These are phyloP conservation scores for Clupea harengus DNA, from an alignment of 2,113 vertebrate species.

Conservation along the genomic window DNA sequence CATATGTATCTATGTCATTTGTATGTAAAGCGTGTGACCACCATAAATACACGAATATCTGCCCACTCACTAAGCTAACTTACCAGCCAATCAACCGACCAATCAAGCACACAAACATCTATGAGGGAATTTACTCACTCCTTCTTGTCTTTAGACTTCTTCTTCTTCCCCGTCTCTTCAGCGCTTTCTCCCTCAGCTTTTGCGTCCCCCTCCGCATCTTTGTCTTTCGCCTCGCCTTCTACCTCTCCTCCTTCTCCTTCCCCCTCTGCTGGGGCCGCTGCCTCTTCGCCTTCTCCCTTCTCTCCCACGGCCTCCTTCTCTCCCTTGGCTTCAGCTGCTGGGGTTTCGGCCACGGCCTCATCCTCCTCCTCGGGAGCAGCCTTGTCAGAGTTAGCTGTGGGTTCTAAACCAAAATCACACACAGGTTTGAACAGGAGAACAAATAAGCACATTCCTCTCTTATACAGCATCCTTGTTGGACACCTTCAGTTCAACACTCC, in stretches of 20 bases:
- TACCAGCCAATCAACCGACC: not conserved
- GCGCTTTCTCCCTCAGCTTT: constrained; percentile 56
- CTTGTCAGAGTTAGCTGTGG: constrained; percentile 82
- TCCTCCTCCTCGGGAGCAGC: constrained; percentile 83
- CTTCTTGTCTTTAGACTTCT: constrained; percentile 78
- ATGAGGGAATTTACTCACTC: constrained; percentile 74
- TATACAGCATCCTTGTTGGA: not conserved
- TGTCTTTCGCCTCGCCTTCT: constrained; percentile 24
- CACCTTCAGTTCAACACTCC: not conserved
- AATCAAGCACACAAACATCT: not conserved
- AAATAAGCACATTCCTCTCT: not conserved
- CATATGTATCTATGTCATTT: too few species aligned
- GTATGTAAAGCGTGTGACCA: too few species aligned
- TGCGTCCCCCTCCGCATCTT: constrained; percentile 56
- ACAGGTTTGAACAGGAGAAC: not conserved
- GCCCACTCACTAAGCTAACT: not conserved
- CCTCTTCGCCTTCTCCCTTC: constrained; percentile 71
- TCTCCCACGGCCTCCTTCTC: constrained; percentile 62
- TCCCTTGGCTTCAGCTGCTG: constrained; percentile 40
- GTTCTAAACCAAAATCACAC: constrained; percentile 56
- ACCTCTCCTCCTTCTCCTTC: constrained; percentile 36
- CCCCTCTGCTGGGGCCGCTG: constrained; percentile 61
- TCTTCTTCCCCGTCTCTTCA: constrained; percentile 57
- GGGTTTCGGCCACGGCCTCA: constrained; percentile 42
- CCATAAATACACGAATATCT: not conserved